Conservation (phyloP, 2,797 vertebrate genomes). For the Antennarius maculatus region DNA sequence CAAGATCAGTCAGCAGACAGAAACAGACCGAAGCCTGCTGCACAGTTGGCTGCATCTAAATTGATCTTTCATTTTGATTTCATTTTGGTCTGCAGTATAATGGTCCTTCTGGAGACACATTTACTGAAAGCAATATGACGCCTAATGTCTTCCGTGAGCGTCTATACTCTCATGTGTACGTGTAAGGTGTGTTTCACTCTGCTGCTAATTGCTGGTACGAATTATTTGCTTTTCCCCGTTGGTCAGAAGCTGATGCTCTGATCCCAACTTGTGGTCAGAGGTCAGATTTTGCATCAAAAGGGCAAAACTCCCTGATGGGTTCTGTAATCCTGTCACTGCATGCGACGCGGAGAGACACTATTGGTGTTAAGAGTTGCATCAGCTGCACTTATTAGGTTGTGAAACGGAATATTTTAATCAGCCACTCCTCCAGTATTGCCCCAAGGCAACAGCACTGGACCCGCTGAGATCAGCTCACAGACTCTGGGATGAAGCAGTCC, state of each 20-base stretch:
- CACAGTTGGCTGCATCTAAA: slow-evolving; percentile 36
- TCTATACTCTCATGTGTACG: background rate
- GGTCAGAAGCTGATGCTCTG: slow-evolving; percentile 15
- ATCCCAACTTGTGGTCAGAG: slow-evolving; percentile 26
- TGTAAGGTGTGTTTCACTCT: slow-evolving; percentile 9
- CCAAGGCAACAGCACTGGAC: slow-evolving; percentile 26
- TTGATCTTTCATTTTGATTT: slow-evolving; percentile 63
- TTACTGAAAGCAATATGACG: slow-evolving; percentile 28
- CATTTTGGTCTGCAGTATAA: slow-evolving; percentile 46
- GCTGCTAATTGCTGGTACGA: slow-evolving; percentile 40
- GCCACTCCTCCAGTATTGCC: slow-evolving; percentile 11
- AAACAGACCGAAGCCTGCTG: slow-evolving; percentile 33
- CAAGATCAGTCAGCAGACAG: slow-evolving; percentile 16
- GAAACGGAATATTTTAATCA: slow-evolving; percentile 52
- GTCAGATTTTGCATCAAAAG: slow-evolving; percentile 24
- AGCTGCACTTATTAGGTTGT: slow-evolving; percentile 50
- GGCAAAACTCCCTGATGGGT: slow-evolving; percentile 17
- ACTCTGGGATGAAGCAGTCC: slow-evolving; percentile 41
- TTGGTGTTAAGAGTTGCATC: slow-evolving; percentile 54
- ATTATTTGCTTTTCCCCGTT: slow-evolving; percentile 27
- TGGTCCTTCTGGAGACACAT: slow-evolving; percentile 40
- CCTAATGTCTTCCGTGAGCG: slow-evolving; percentile 10
- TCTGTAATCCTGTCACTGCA: slow-evolving; percentile 34
- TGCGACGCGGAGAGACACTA: slow-evolving; percentile 30
- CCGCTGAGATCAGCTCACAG: slow-evolving; percentile 26